Base-by-base conservation (phyloP, 2,888 invertebrate species). In the Hirtodrosophila trivittata region DNA sequence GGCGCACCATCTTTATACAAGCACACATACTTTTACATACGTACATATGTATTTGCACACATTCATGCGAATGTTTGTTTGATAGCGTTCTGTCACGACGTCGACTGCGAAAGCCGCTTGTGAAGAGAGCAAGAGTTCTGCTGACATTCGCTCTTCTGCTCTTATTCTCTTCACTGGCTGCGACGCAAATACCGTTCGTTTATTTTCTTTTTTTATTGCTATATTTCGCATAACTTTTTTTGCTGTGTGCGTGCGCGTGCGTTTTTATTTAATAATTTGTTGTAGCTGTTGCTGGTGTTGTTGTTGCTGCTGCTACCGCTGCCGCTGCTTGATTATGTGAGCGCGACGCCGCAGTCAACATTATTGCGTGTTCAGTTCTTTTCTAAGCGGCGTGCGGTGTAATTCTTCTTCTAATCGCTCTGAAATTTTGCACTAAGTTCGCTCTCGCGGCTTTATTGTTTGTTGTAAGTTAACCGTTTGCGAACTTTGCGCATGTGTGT, bases 331-430 rank as follows among this genome's bases (percentile, higher is more conserved):
- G 74, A 84, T 80, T 80, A 83, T 80, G 86, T 59, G 84, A 64
- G 60, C 77, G 66, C 65, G 70, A 69, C 65, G 75, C 41, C 59
- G 78, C 74, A 86, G 75, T 82, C 73, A 77, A 70, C 75, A 75
- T 70, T 77, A 70, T 66, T 70, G 78, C 69, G 83, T 72, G 81
- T 88, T 87, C 78, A 88, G 89, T 89, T 88, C 88, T 88, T 89
- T 88, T 87, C 86, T 84, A 87, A 89, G 86, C 89, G 89, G 89
- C 89, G 83, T 75, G 85, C 85, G 85, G 88, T 88, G 87, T 87
- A 88, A 88, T 87, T 88, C 87, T 75, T 73, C 74, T 75, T 75
- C 80, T 81, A 86, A 83, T 86, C 86, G 77, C 66, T 70, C 57
- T 62, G 71, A 66, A 67, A 49, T 70, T 67, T 70, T 69, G 68